Evolutionary conservation across 2,797 vertebrate species (phyloP), one percentile per base, ranked within the genome.

Genomic region (Champsocephalus gunnari): DNA sequence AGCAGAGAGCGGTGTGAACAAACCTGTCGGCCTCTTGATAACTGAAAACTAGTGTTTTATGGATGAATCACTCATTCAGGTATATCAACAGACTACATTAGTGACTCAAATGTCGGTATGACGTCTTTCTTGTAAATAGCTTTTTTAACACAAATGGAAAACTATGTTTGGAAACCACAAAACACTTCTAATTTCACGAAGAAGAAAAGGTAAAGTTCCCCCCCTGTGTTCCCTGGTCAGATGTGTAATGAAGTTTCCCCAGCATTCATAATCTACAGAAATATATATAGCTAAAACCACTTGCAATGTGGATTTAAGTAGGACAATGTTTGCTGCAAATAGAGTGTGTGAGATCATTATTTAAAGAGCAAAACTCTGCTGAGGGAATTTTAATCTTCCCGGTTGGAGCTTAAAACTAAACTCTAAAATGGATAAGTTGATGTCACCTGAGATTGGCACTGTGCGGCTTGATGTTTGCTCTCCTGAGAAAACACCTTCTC

Each of bases 401-500:
- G 12, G 28, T 44, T 24, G 16, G 2, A 44, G 16, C 28, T 49
- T 21, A 17, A 59, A 64, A 5, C 9, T 32, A 32, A 4, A 48
- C 5, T 17, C 0, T n/a, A 3, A 17, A 48, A 63, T 45, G 1
- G 50, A 55, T 53, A 4, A 21, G 47, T 16, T 14, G 38, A 54
- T 64, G 16, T 47, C 38, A 51, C 97, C 96, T 97, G 94, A 74
- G 50, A 78, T 84, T 92, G 94, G 77, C 54, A 87, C 3, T 91
- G 86, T 71, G 96, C 92, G 28, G 86, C 66, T 61, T 96, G 84
- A 4, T 79, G 77, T 85, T 94, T 91, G 71, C 90, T 94, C 58
- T 94, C 90, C 62, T 95, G 90, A 61, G 89, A 94, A 58, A 93
- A 65, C 63, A 93, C 82, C 81, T 89, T 94, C 55, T 96, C 92